phyloP scores from a whole-genome alignment of 1,140 invertebrate species.

The Parapsyche elsis region DNA sequence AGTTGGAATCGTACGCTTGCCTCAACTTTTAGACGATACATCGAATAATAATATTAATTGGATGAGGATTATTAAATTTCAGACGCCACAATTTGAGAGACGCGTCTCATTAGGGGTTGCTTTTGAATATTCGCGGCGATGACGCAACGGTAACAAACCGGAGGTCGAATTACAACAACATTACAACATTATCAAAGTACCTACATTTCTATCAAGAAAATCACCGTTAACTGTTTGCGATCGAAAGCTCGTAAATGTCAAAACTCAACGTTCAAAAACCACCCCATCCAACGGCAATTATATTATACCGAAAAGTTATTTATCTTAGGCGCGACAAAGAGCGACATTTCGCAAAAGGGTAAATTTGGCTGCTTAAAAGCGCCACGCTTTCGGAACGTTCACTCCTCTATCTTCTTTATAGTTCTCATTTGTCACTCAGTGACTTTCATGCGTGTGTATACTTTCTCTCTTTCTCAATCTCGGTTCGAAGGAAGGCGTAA shows the following conservation, averaged over 20 bases:
- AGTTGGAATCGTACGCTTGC: too few species aligned
- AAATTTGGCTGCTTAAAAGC: neutral
- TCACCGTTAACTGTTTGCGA: too few species aligned
- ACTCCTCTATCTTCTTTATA: constrained; percentile 23
- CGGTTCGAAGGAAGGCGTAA: neutral
- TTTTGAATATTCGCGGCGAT: too few species aligned
- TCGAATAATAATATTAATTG: too few species aligned
- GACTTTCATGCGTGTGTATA: neutral
- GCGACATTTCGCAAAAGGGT: constrained; percentile 24
- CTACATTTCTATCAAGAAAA: too few species aligned
- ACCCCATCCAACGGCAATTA: neutral
- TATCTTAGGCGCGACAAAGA: constrained; percentile 3
- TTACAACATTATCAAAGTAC: too few species aligned
- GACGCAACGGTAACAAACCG: too few species aligned
- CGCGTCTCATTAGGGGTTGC: too few species aligned
- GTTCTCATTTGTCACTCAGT: constrained; percentile 21
- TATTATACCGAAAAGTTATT: neutral
- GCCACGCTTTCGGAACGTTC: neutral
- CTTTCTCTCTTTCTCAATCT: neutral
- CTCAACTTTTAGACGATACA: too few species aligned
- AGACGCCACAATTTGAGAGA: too few species aligned
- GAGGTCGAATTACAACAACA: too few species aligned
- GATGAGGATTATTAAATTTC: too few species aligned
- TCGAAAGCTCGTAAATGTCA: neutral
- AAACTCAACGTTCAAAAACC: neutral